Conservation (phyloP, 2,797 vertebrate genomes). For the Mormyrops boulengeri region DNA sequence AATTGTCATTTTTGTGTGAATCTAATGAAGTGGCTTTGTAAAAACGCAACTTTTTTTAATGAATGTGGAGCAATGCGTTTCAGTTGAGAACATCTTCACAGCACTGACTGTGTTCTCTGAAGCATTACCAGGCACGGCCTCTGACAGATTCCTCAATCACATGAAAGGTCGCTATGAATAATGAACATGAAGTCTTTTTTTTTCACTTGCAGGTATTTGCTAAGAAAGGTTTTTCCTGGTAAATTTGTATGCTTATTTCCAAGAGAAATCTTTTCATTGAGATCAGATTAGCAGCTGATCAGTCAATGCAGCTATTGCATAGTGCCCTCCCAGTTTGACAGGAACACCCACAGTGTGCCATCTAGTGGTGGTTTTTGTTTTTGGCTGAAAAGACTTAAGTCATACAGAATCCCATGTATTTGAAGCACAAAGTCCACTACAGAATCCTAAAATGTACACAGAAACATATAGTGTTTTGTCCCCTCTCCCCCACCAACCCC, state of each 20-base stretch:
- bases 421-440: background rate
- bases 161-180: background rate
- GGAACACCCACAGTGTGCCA: background rate
- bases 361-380: constrained; percentile 22
- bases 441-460: background rate
- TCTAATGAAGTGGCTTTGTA: background rate
- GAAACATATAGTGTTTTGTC: constrained; percentile 34
- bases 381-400: constrained; percentile 27
- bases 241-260: background rate
- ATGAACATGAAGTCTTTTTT: background rate
- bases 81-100: background rate
- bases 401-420: background rate
- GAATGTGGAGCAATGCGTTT: background rate
- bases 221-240: background rate
- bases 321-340: background rate
- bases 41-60: background rate
- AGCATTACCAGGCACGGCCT: background rate
- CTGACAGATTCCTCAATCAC: background rate
- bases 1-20: constrained; percentile 1
- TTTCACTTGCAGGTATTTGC: background rate
- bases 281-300: background rate
- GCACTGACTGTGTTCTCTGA: background rate
- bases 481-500: background rate
- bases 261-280: constrained; percentile 2
- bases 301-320: background rate